Evolutionary conservation across 2,113 vertebrate species (phyloP).

Genomic region (Sterna hirundo): DNA sequence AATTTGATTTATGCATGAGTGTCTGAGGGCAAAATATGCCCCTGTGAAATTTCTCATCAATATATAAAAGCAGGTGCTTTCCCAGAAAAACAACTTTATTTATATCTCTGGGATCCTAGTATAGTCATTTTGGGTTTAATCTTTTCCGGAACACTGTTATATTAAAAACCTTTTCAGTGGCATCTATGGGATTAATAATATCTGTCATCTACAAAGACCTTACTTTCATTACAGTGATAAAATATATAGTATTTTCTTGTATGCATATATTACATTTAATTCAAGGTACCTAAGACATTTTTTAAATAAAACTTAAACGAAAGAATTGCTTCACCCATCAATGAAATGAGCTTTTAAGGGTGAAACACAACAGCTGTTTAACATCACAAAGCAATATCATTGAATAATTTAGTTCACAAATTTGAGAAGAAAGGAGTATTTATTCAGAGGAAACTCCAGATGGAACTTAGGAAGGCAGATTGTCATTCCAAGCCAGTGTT

Average conservation of each 20-base stretch:
- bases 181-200: constrained; percentile 12
- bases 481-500: background rate
- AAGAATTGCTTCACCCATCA: background rate
- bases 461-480: constrained; percentile 32
- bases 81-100: constrained; percentile 11
- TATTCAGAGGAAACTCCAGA: constrained; percentile 49
- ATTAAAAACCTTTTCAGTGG: background rate
- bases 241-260: background rate
- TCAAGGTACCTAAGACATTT: background rate
- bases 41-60: background rate
- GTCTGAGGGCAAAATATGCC: background rate
- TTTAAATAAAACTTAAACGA: background rate
- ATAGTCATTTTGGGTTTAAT: background rate
- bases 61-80: background rate
- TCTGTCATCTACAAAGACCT: background rate
- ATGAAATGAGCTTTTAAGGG: constrained; percentile 6
- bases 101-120: background rate
- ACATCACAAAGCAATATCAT: constrained; percentile 46
- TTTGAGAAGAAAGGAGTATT: constrained; percentile 41
- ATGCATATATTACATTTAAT: background rate
- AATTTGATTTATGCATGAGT: background rate
- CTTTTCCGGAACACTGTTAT: background rate
- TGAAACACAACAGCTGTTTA: constrained; percentile 55
- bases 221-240: constrained; percentile 12
- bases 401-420: constrained; percentile 61